Evolutionary conservation across 2,797 vertebrate species (phyloP).

Genomic region (Emydoidea blandingii): DNA sequence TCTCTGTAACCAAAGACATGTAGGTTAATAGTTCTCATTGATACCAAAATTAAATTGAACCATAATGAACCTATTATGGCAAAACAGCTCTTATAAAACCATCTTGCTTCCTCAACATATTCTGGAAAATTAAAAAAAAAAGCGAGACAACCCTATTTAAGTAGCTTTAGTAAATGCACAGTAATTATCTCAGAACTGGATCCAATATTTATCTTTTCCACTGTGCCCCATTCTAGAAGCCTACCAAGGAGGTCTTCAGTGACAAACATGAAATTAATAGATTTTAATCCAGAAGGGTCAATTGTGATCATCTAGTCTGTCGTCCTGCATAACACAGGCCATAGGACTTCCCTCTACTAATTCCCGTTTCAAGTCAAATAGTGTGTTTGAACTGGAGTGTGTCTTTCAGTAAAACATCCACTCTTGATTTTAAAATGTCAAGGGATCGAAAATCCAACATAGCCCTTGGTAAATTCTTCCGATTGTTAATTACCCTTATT

Average conservation of each 20-base stretch:
- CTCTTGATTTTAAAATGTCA: background rate
- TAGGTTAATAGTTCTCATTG: background rate
- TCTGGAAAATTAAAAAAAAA: background rate
- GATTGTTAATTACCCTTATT: background rate
- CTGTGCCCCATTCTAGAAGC: background rate
- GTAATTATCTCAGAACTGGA: background rate
- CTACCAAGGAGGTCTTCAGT: background rate
- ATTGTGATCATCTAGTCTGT: background rate
- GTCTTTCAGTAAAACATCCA: background rate
- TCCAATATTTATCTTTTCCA: background rate
- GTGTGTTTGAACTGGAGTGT: background rate
- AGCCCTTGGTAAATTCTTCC: background rate
- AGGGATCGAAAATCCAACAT: background rate
- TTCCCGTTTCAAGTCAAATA: background rate
- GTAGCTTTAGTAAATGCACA: background rate
- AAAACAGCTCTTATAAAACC: background rate
- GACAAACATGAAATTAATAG: background rate
- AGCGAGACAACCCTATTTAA: background rate
- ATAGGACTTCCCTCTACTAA: background rate
- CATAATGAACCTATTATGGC: background rate
- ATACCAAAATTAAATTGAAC: background rate
- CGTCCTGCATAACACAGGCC: background rate
- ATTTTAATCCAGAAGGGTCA: background rate
- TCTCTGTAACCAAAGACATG: background rate
- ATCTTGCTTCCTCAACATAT: background rate